These are phyloP conservation scores for Enteromius fasciolatus DNA, from an alignment of 2,797 vertebrate species.

Conservation along the genomic window DNA sequence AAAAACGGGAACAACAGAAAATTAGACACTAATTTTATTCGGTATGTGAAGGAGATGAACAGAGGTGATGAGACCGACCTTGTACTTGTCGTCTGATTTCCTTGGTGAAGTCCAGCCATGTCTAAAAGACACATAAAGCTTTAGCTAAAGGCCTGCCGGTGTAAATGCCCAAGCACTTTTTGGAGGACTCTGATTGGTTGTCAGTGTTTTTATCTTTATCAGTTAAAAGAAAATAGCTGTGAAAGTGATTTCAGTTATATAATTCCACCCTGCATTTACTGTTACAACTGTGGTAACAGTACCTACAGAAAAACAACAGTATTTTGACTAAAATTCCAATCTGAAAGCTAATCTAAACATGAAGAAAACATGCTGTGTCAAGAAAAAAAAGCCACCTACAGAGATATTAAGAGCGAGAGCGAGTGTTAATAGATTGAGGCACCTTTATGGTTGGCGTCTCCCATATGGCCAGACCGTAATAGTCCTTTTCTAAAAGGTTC, in stretches of 20 bases:
- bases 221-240: neutral
- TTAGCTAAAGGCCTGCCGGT: neutral
- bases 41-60: neutral
- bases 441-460: constrained; percentile 87
- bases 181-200: neutral
- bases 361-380: neutral
- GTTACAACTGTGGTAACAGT: neutral
- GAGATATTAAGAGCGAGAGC: neutral
- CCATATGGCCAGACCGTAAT: constrained; percentile 91
- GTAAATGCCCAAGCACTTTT: neutral
- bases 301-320: too few species aligned
- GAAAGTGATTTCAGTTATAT: neutral
- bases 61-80: constrained; percentile 77
- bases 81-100: constrained; percentile 92
- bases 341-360: neutral
- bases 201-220: neutral
- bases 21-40: neutral
- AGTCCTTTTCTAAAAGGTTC: constrained; percentile 96
- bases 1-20: neutral
- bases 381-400: neutral
- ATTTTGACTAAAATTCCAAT: neutral
- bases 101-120: constrained; percentile 93
- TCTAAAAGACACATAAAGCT: constrained; percentile 75
- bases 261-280: neutral
- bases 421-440: neutral